These are phyloP conservation scores for Teinopalpus imperialis DNA, from an alignment of 2,888 invertebrate genomes.

Conservation along the genomic window DNA sequence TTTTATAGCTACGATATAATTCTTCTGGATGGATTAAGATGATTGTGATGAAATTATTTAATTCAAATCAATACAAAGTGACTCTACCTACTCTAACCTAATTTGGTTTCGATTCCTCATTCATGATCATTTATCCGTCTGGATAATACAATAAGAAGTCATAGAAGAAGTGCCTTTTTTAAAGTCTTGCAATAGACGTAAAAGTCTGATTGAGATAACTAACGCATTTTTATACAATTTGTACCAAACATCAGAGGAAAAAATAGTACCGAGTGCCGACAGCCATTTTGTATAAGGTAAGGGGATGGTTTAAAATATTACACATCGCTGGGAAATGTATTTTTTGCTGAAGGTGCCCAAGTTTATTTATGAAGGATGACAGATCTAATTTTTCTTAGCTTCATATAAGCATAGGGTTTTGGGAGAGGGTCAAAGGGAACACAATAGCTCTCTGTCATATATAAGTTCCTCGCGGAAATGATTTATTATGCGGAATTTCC, in stretches of 20 bases:
- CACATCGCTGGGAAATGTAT: conserved; percentile 65
- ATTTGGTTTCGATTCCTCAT: too few relatives aligned
- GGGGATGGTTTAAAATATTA: conserved; percentile 79
- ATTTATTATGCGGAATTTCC: conserved; percentile 13
- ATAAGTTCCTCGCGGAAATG: conserved; percentile 4
- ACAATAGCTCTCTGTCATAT: conserved; percentile 10
- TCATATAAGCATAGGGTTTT: conserved; percentile 2
- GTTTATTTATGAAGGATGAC: conserved; percentile 51
- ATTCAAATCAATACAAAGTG: too few relatives aligned
- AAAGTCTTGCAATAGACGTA: too few relatives aligned
- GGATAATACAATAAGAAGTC: too few relatives aligned
- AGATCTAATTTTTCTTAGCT: conserved; percentile 53
- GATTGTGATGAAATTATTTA: too few relatives aligned
- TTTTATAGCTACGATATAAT: too few relatives aligned
- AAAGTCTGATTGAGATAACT: too few relatives aligned
- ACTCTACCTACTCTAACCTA: too few relatives aligned
- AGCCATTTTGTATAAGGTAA: conserved; percentile 75
- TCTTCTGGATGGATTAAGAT: too few relatives aligned
- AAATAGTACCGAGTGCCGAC: conserved; percentile 77
- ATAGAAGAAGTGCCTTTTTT: too few relatives aligned
- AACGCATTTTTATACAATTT: conserved; percentile 34
- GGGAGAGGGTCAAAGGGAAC: conserved; percentile 14
- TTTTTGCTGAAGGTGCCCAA: conserved; percentile 54
- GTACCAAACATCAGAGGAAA: conserved; percentile 48
- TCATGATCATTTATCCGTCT: too few relatives aligned